phyloP scores from a whole-genome alignment of 2,797 vertebrate genomes.

The Carcharodon carcharias region DNA sequence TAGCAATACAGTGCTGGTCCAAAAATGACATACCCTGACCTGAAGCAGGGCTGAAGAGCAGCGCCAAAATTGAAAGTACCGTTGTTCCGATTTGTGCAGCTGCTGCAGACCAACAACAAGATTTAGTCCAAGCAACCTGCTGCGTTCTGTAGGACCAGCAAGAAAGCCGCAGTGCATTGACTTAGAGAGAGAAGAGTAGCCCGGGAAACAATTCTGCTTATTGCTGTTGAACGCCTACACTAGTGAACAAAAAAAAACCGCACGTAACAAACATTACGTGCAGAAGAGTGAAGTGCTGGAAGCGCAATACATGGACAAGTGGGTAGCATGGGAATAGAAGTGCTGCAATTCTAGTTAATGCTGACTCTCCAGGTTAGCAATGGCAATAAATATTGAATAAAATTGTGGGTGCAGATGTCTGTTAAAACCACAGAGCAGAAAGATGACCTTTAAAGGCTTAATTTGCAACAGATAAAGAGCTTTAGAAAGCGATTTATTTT shows the following conservation, averaged over 20 bases:
- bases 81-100: background rate
- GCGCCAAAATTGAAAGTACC: background rate
- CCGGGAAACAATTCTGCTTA: background rate
- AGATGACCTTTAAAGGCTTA: background rate
- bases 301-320: background rate
- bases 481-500: background rate
- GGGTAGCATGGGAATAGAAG: background rate
- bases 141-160: background rate
- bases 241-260: no score
- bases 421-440: constrained; percentile 4
- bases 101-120: background rate
- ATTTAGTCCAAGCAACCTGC: background rate
- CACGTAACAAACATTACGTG: background rate
- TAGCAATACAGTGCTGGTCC: background rate
- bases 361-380: background rate
- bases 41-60: background rate
- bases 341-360: background rate
- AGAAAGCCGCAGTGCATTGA: background rate
- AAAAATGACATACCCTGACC: background rate
- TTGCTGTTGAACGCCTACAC: no score
- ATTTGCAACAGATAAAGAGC: background rate
- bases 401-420: background rate
- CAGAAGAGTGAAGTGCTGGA: background rate
- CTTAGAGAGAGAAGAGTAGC: background rate
- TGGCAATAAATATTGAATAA: background rate